Evolutionary conservation across 2,888 invertebrate genomes (phyloP), one percentile per base, ranked within the genome.

Genomic region (Athrips mouffetella): DNA sequence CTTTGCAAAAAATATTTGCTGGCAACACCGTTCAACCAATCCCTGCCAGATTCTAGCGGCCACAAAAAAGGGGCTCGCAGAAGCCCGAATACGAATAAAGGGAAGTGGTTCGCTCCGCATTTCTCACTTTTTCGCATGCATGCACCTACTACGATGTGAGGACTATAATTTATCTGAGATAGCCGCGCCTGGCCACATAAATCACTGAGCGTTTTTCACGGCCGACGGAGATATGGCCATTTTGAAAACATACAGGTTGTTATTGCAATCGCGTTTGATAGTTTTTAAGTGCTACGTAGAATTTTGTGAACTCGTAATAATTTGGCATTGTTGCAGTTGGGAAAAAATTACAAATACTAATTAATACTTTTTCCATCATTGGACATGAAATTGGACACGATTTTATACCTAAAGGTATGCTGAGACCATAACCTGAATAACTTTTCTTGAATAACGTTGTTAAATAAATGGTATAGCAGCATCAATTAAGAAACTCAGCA

Each of bases 101-200:
- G 53, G 52, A 54, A 55, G 55, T 47, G 57, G 49, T 44, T 44
- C 55, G 25, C 48, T 33, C 49, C 49, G 53, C 66, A 72, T 79
- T 75, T 70, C 69, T 78, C 76, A 76, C 73, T 73, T 73, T 73
- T 75, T 69, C 75, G 64, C 73, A 67, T 73, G 70, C 68, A 69
- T 77, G 77, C 79, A 75, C 71, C 70, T 65, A 65, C n/a, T n/a
- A 37, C 60, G 65, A 65, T 65, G 67, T 65, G 70, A 69, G 68
- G 67, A 67, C 67, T 67, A 74, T 81, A 79, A 79, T 77, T 80
- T 80, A 82, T 81, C 77, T 71, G 57, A 73, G 82, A 76, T 80
- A 76, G 75, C 76, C 72, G 61, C 69, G 72, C 60, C 70, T 71
- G 72, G 63, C 53, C 63, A 65, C 74, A 81, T 83, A 83, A 83